Evolutionary conservation across 2,888 invertebrate species (phyloP), one percentile per base, ranked within the genome.

Genomic region (Himalopsyche japonica): DNA sequence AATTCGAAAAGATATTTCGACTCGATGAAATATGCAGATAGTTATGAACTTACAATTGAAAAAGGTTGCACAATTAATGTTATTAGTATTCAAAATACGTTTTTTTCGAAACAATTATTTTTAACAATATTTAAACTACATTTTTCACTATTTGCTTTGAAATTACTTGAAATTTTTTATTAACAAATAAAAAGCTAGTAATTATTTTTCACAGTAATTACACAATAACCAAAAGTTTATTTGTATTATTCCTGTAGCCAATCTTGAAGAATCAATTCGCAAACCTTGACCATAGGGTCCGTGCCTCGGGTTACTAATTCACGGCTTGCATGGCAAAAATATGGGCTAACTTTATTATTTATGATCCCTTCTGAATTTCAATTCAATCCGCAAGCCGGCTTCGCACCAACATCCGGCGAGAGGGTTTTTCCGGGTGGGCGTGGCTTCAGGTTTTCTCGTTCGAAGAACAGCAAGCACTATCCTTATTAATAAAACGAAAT

Each of bases 301-400:
- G 43, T 77, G 34, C 8, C 77, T 43, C 20, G 12, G 34, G 43
- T 77, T 77, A 77, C 43, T 77, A 77, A 77, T 37, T 77, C 77
- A 77, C 43, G 43, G 77, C 43, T 77, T 77, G 77, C 70, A 70
- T 77, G 77, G 77, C 37, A 27, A 77, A 77, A 77, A 77, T 77
- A 77, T 77, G 77, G 77, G 20, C 43, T 37, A 77, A 77, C 37
- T 77, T 77, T 77, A 77, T 77, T 77, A 77, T 77, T 77, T 37
- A 77, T 77, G 77, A 43, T 20, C 77, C 34, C 37, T 43, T 27
- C 77, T 77, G 77, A 77, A 77, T 77, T 43, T 77, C 37, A 77
- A 77, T 77, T 77, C 37, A 77, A 77, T n/a, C 43, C 77, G 20
- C 12, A 70, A 3, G 24, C 30, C 70, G 24, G 70, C 77, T 77